These are phyloP conservation scores for Pangasianodon hypophthalmus DNA, from an alignment of 2,113 vertebrate species.

Conservation along the genomic window DNA sequence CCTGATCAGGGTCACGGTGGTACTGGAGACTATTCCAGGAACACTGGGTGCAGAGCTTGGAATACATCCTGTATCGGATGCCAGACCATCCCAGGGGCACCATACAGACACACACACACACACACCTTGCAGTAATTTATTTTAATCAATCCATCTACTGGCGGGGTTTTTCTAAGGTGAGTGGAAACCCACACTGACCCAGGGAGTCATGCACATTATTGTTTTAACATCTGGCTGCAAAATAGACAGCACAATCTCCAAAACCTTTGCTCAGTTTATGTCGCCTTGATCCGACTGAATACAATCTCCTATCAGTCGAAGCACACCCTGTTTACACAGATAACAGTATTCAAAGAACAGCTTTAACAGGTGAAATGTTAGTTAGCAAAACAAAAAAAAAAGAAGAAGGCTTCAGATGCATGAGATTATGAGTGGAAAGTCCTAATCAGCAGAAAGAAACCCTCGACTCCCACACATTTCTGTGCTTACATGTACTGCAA, in stretches of 20 bases:
- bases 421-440: not conserved
- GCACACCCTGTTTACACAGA: not conserved
- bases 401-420: not conserved
- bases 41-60: too few relatives aligned
- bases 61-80: too few relatives aligned
- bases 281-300: not conserved
- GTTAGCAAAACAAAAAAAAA: not conserved
- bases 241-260: not conserved
- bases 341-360: not conserved
- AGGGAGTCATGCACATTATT: too few relatives aligned
- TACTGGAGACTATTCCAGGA: too few relatives aligned
- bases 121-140: not conserved
- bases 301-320: not conserved
- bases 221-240: not conserved
- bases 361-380: not conserved
- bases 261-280: not conserved
- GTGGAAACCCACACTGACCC: too few relatives aligned
- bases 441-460: not conserved
- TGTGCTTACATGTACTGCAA: slow-evolving; percentile 10
- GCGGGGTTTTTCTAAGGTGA: too few relatives aligned
- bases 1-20: too few relatives aligned
- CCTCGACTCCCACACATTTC: not conserved
- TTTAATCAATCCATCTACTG: not conserved
- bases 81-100: too few relatives aligned
- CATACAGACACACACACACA: not conserved